phyloP scores from a whole-genome alignment of 2,797 vertebrate species.

The Cyclopterus lumpus region DNA sequence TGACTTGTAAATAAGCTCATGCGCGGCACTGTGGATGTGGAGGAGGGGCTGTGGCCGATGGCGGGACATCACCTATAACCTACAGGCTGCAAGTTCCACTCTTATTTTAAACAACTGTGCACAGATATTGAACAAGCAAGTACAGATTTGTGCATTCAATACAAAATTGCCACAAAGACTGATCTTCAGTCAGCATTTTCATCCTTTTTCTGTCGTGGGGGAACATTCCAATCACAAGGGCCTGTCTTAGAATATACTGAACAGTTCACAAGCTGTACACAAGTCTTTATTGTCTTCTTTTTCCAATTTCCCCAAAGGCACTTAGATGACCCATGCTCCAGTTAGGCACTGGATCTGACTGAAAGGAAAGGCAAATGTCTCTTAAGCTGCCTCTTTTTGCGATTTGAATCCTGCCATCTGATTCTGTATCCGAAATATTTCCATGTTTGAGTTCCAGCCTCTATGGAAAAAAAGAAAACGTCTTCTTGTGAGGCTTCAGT shows the following conservation, averaged over 20 bases:
- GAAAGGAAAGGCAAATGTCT: conserved; percentile 7
- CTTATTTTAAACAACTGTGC: conserved; percentile 50
- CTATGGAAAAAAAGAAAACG: conserved; percentile 1
- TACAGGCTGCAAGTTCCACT: conserved; percentile 51
- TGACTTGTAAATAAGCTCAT: conserved; percentile 46
- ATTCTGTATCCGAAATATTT: conserved; percentile 21
- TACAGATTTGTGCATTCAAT: conserved; percentile 37
- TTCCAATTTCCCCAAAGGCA: conserved; percentile 71
- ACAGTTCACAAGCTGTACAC: conserved; percentile 48
- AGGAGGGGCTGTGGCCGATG: conserved; percentile 22
- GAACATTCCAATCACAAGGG: conserved; percentile 14
- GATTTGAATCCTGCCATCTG: not conserved
- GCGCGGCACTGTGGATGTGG: conserved; percentile 55
- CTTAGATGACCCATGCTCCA: conserved; percentile 61
- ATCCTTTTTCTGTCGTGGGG: not conserved
- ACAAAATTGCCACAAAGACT: conserved; percentile 46
- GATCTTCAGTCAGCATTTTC: conserved; percentile 13
- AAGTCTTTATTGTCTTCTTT: conserved; percentile 46
- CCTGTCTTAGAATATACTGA: conserved; percentile 13
- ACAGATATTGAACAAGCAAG: conserved; percentile 52
- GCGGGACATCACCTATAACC: conserved; percentile 38
- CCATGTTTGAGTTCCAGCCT: conserved; percentile 32
- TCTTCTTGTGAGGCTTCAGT: conserved; percentile 71
- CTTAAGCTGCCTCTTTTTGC: not conserved
- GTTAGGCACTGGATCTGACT: conserved; percentile 39